A percentile compares a stretch with the other conserved stretches of the same genome.
phyloP scores from a whole-genome alignment of 2,113 vertebrate genomes.

The Campylomormyrus numenius region DNA sequence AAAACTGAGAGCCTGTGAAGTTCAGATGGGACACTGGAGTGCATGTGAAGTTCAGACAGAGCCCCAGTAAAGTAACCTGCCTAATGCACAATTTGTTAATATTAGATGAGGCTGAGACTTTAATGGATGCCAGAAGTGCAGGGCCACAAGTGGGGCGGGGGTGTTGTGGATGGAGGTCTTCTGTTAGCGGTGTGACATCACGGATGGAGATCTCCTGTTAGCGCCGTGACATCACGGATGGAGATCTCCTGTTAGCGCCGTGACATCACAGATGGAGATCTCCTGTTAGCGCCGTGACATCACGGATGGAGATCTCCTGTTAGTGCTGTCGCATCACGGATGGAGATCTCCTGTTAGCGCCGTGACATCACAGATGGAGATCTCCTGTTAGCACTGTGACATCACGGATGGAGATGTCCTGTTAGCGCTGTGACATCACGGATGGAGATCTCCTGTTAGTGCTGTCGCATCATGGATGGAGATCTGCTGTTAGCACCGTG shows the following conservation, averaged over 20 bases:
- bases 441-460: too few species aligned
- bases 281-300: neutral
- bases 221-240: rapidly evolving
- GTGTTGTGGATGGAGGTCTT: conserved; percentile 4
- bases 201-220: neutral
- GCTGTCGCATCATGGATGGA: neutral
- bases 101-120: conserved; percentile 52
- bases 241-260: too few species aligned
- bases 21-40: conserved; percentile 13
- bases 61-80: conserved; percentile 40
- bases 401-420: too few species aligned
- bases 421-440: too few species aligned
- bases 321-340: neutral
- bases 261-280: neutral
- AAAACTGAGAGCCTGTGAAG: conserved; percentile 24
- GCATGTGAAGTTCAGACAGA: conserved; percentile 18
- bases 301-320: neutral
- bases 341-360: neutral
- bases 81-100: conserved; percentile 55
- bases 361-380: too few species aligned
- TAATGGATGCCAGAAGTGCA: conserved; percentile 51
- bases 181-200: neutral
- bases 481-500: neutral
- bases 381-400: too few species aligned
- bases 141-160: conserved; percentile 24